phyloP scores from a whole-genome alignment of 1,140 invertebrate species.

The honey bee (Apis mellifera) region DNA sequence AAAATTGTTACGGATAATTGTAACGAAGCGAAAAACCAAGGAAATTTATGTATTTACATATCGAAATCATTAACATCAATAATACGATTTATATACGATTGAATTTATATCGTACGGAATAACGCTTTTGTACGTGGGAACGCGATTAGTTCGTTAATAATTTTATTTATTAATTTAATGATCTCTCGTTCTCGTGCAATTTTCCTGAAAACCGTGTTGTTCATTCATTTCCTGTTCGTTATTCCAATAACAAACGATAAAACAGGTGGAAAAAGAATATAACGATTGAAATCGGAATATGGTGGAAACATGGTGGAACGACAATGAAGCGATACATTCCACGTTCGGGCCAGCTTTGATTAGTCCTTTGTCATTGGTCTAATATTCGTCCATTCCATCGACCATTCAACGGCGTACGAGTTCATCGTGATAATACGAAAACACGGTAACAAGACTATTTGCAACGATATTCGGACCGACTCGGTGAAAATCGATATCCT shows the following conservation, averaged over 20 bases:
- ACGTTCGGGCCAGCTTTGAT: slow-evolving; percentile 55
- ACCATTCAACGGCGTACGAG: slow-evolving; percentile 16
- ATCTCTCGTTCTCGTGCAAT: too few species aligned
- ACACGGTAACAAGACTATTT: slow-evolving; percentile 1
- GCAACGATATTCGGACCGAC: background rate
- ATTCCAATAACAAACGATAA: background rate
- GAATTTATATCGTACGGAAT: too few species aligned
- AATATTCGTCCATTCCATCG: background rate
- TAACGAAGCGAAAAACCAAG: too few species aligned
- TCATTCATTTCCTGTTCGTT: too few species aligned
- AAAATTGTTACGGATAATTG: too few species aligned
- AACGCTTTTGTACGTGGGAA: too few species aligned
- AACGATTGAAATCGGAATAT: background rate
- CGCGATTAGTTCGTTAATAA: too few species aligned
- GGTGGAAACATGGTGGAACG: background rate
- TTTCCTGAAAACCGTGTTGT: too few species aligned
- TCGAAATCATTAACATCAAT: too few species aligned
- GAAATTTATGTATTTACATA: too few species aligned
- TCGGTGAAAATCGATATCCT: slow-evolving; percentile 6
- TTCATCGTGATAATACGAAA: slow-evolving; percentile 35
- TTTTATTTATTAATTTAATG: too few species aligned
- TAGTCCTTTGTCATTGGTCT: slow-evolving; percentile 59
- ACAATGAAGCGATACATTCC: slow-evolving; percentile 47
- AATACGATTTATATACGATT: too few species aligned
- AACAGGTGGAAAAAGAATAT: background rate